Base-by-base conservation (phyloP, 2,797 vertebrate genomes). In the Spinibarbus caldwelli region DNA sequence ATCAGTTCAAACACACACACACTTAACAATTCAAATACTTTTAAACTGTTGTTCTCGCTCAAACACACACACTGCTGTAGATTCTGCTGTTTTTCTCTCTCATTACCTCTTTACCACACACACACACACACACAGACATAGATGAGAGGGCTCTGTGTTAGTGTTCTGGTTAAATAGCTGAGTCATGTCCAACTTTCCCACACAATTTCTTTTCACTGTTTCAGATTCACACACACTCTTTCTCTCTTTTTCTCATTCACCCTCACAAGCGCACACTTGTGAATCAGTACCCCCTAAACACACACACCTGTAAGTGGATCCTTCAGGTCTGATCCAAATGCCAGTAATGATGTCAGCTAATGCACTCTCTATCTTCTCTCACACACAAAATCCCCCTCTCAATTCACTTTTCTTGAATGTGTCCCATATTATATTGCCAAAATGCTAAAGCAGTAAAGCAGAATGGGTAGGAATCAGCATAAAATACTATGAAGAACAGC, bases 261-360 rank as follows among this genome's bases (percentile, higher is more conserved):
- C 19, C 15, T 66, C 6, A 66, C 77, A 49, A 66, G n/a, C 26
- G 62, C 59, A 75, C 45, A 76, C 70, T 41, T 76, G 31, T 34
- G 21, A 54, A 73, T 80, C 31, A 29, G 34, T 54, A 52, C 49
- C 64, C 49, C n/a, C 36, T 29, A 67, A 54, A 31, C 83, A 49
- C 54, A 83, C 80, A 83, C 76, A 81, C 62, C 81, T 73, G 85
- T 88, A 92, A 92, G 89, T 92, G 87, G 89, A 86, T 86, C 87
- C 64, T 89, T 80, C 77, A 57, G 79, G 80, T 86, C 64, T 38
- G 66, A 87, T 85, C 87, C 41, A 77, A 82, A 80, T 23, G 47
- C 36, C 21, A 73, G 80, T 76, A 41, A 67, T 87, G 82, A 81
- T 87, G 88, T 87, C 90, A 86, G 43, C 29, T 64, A 76, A 83